Base-by-base conservation (phyloP, 2,797 vertebrate genomes). In the Platalea minor region DNA sequence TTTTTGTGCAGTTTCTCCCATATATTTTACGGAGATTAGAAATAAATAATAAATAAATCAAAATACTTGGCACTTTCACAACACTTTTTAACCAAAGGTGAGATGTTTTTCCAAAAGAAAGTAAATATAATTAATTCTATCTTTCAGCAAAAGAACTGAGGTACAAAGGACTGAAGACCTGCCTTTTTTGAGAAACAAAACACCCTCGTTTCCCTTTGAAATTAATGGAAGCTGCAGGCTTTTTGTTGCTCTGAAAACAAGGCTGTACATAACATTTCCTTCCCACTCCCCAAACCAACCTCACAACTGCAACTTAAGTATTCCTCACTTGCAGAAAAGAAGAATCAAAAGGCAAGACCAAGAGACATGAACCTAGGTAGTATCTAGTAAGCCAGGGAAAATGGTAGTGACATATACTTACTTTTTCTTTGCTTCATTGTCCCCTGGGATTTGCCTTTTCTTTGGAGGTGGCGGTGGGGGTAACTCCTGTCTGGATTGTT, bases 391-490 rank as follows among this genome's bases (percentile, higher is more conserved):
- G 18, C 5, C 37, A 64, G 10, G 10, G 17, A 48, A 88, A 93
- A 65, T 2, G 5, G 7, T 5, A 82, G 28, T 28, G 33, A 24
- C 50, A 41, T 28, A 54, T 43, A 93, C 99, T 98, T 98, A 99
- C 99, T 96, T 98, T 98, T 97, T 98, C 97, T 98, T 98, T 88
- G 98, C 97, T 97, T 99, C 99, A 9, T 87, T 78, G n/a, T 99
- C 99, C 2, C 98, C 97, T 46, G 98, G 98, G 93, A 99, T 93
- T 97, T 99, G 98, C 33, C 98, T 98, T 98, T 98, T 99, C 98
- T 99, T 99, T 6, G 99, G 98, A 4, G 98, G 99, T 37, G 99
- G 98, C 0, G 99, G 99, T 6, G 99, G 98, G 1, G 98, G 98
- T 39, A 99, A 64, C 29, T 99, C 99, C 87, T 98, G 98, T 93